Percentiles rank a stretch among this genome's conserved stretches.
Evolutionary conservation across 2,888 invertebrate species (phyloP).

Genomic region (Drosophila anceps): DNA sequence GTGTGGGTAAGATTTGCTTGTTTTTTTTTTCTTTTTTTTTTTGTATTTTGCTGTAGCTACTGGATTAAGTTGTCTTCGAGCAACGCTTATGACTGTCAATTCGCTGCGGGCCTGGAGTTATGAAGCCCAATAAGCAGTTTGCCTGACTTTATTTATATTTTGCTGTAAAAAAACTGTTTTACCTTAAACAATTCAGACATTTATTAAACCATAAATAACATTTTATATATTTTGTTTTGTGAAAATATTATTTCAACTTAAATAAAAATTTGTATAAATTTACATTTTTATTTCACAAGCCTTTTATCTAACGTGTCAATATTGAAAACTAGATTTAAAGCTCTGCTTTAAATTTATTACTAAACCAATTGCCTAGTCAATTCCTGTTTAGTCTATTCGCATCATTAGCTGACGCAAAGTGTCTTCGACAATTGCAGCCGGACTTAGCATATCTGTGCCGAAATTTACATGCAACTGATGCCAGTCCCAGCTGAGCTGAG

Average conservation of each 20-base stretch:
- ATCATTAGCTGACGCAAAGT: conserved; percentile 41
- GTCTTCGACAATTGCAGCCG: conserved; percentile 28
- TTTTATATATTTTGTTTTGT: too few species aligned
- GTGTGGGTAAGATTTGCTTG: conserved; percentile 16
- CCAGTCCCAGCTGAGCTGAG: neutral
- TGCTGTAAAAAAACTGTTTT: neutral
- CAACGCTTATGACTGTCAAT: conserved; percentile 39
- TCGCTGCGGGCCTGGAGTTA: neutral
- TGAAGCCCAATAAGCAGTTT: neutral
- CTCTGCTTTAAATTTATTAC: neutral
- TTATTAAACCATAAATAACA: neutral
- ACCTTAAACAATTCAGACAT: neutral
- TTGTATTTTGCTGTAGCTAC: neutral
- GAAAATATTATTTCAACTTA: too few species aligned
- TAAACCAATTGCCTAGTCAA: neutral
- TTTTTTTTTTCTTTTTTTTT: neutral
- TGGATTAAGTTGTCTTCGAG: conserved; percentile 63
- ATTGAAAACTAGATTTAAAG: too few species aligned
- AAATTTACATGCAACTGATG: conserved; percentile 64
- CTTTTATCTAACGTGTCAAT: too few species aligned
- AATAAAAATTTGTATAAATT: too few species aligned
- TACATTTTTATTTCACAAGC: neutral
- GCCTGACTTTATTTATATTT: neutral
- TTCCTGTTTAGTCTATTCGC: neutral
- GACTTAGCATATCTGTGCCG: conserved; percentile 48